Conservation (phyloP, 2,797 vertebrate species). For the Podargus strigoides region DNA sequence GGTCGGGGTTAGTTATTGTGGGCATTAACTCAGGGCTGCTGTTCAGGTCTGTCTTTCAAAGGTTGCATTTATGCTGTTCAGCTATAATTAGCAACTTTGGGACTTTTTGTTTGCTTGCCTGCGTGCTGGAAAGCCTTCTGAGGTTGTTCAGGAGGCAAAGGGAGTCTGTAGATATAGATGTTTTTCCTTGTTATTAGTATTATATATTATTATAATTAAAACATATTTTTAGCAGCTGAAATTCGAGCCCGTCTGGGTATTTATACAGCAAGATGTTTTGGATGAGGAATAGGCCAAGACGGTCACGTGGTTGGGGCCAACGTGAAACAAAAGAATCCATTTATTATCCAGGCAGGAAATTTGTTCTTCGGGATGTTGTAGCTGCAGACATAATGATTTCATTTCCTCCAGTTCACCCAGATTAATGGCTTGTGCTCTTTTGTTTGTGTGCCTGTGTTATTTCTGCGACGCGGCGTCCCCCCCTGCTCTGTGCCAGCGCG, state of each 20-base stretch:
- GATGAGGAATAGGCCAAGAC: constrained; percentile 69
- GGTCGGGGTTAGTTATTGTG: background rate
- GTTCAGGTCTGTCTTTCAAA: background rate
- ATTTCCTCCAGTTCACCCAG: constrained; percentile 76
- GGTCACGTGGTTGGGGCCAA: constrained; percentile 65
- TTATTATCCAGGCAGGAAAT: constrained; percentile 83
- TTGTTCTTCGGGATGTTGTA: constrained; percentile 77
- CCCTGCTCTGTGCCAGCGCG: background rate
- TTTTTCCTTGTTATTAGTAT: background rate
- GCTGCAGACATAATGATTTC: constrained; percentile 81
- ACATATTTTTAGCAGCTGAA: constrained; percentile 69
- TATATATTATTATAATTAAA: constrained; percentile 46
- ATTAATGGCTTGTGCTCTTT: constrained; percentile 71
- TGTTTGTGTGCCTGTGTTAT: constrained; percentile 51
- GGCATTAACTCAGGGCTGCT: background rate
- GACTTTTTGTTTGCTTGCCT: constrained; percentile 11
- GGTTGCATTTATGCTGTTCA: background rate
- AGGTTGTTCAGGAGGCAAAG: constrained; percentile 2
- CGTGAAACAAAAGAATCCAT: constrained; percentile 78
- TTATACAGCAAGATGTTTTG: constrained; percentile 70
- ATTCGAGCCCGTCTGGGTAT: constrained; percentile 67
- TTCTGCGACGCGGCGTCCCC: constrained; percentile 32
- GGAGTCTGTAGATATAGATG: background rate
- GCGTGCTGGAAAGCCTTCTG: background rate
- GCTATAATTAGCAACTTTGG: background rate